Evolutionary conservation across 35 echinoderm and acorn worm genomes (phyloP).

Genomic region (Apostichopus japonicus): DNA sequence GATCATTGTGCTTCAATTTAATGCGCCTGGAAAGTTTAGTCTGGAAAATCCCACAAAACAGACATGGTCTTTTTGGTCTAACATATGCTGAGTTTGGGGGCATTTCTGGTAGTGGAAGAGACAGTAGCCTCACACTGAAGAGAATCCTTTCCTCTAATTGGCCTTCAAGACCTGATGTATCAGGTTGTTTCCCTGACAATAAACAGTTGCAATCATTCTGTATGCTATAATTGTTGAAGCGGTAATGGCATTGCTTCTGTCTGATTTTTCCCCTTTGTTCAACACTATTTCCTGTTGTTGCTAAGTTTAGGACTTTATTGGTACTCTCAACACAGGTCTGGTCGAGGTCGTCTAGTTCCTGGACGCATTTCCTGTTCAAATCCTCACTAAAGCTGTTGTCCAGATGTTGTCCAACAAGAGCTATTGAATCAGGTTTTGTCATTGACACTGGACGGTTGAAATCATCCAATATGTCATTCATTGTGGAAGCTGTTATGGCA

Average conservation of each 20-base stretch:
- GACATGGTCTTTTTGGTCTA: conserved; percentile 32
- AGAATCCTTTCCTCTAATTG: not conserved
- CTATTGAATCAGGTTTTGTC: not conserved
- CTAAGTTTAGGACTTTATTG: not conserved
- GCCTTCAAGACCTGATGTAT: not conserved
- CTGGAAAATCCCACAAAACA: conserved; percentile 45
- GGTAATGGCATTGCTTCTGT: not conserved
- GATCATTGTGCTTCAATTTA: conserved; percentile 36
- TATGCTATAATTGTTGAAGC: not conserved
- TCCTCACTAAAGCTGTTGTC: not conserved
- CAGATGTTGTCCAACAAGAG: not conserved
- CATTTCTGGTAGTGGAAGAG: too few species aligned
- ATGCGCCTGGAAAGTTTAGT: conserved; percentile 52
- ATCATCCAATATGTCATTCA: not conserved
- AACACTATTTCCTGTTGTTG: not conserved
- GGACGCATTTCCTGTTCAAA: not conserved
- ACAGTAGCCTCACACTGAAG: too few species aligned
- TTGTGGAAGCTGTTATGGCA: not conserved
- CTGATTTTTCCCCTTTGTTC: not conserved
- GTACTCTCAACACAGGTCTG: not conserved
- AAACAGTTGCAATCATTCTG: not conserved
- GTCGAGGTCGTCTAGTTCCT: not conserved
- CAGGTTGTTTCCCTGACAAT: not conserved
- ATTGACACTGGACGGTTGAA: not conserved
- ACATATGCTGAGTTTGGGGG: not conserved